Evolutionary conservation across 2,888 invertebrate genomes (phyloP).

Genomic region (Mythimna vitellina): DNA sequence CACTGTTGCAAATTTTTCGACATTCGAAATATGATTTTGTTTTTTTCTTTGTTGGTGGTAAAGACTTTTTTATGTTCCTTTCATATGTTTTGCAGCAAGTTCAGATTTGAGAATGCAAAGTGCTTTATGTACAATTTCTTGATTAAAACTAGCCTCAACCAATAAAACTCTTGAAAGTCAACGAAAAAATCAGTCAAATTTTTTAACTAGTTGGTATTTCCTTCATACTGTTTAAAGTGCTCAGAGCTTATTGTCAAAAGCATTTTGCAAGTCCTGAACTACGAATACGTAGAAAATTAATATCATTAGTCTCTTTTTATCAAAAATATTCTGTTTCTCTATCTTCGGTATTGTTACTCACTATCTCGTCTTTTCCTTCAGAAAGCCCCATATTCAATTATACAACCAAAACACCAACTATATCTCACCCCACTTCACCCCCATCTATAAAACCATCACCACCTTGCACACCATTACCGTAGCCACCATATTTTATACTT

Average conservation of each 20-base stretch:
- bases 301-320: neutral
- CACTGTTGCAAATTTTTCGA: conserved; percentile 58
- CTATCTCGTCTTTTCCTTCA: neutral
- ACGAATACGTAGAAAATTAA: neutral
- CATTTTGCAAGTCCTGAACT: neutral
- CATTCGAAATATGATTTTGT: conserved; percentile 38
- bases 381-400: neutral
- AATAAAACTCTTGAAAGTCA: too few relatives aligned
- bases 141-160: too few relatives aligned
- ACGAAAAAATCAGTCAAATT: neutral
- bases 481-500: conserved; percentile 53
- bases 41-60: neutral
- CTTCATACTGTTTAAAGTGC: neutral
- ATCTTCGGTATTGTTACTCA: neutral
- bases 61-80: neutral
- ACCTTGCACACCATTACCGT: conserved; percentile 15
- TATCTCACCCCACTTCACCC: neutral
- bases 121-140: neutral
- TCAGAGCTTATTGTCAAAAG: neutral
- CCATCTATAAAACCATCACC: conserved; percentile 43
- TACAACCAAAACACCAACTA: neutral
- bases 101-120: neutral
- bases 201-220: neutral
- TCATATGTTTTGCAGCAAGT: conserved; percentile 2
- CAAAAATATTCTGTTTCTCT: neutral